phyloP scores from a whole-genome alignment of 2,888 invertebrate species.

The Ophonus ardosiacus region DNA sequence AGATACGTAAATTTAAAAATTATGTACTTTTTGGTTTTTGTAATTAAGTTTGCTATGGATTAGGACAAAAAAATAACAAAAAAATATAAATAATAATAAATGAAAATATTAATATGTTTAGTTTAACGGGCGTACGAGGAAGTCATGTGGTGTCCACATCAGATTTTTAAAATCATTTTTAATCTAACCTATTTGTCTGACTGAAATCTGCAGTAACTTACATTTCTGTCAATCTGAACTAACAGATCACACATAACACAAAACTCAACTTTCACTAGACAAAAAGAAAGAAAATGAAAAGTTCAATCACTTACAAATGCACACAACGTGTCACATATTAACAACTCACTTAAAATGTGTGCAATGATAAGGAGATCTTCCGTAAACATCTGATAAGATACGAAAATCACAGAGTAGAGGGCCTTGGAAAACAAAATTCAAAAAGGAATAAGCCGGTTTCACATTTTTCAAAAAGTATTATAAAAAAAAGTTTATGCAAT shows the following conservation, averaged over 20 bases:
- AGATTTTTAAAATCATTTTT: too few relatives aligned
- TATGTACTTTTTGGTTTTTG: too few relatives aligned
- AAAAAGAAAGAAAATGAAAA: not conserved
- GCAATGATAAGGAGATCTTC: conserved; percentile 35
- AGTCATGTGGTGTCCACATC: too few relatives aligned
- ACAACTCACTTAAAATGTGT: conserved; percentile 10
- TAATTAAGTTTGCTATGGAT: too few relatives aligned
- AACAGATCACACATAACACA: conserved; percentile 5
- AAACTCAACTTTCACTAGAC: conserved; percentile 19
- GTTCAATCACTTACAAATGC: conserved; percentile 15
- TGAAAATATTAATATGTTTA: too few relatives aligned
- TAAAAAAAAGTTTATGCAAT: too few relatives aligned
- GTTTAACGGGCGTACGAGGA: too few relatives aligned
- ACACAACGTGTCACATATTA: conserved; percentile 17
- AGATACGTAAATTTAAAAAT: too few relatives aligned
- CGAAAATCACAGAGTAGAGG: not conserved
- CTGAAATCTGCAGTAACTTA: not conserved
- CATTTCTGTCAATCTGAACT: not conserved
- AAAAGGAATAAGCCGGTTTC: not conserved
- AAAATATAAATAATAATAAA: too few relatives aligned
- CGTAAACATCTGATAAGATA: conserved; percentile 51
- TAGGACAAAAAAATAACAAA: too few relatives aligned
- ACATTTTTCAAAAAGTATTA: too few relatives aligned
- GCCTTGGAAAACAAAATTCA: not conserved
- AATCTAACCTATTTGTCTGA: not conserved